A percentile compares a stretch with the other conserved stretches of the same genome.
Evolutionary conservation across 2,113 vertebrate species (phyloP).

Genomic region (Eulacestoma nigropectus): DNA sequence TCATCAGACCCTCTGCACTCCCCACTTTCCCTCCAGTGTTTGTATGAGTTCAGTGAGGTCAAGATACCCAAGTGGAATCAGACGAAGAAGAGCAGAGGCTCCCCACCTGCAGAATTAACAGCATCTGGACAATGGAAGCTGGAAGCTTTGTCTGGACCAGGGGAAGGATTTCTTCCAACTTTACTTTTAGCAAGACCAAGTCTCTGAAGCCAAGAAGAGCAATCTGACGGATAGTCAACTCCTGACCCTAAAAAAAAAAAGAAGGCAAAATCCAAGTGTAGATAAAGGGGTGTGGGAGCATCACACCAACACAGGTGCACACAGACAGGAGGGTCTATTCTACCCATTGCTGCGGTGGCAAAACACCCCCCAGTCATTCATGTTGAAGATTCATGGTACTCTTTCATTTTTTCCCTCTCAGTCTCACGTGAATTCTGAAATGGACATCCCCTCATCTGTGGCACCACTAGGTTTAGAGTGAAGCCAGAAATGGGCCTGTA

Average conservation of each 20-base stretch:
- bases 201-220: constrained; percentile 90
- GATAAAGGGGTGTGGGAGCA: not conserved
- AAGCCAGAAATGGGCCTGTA: not conserved
- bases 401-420: not conserved
- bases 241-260: constrained; percentile 81
- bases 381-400: not conserved
- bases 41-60: fast-evolving
- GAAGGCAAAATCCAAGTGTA: not conserved
- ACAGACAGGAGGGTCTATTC: not conserved
- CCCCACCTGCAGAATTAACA: constrained; percentile 87
- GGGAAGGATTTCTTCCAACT: constrained; percentile 79
- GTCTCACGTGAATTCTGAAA: not conserved
- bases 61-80: not conserved
- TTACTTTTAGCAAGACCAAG: constrained; percentile 86
- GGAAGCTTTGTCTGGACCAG: constrained; percentile 68
- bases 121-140: constrained; percentile 88
- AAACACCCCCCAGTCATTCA: not conserved
- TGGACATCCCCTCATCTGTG: not conserved
- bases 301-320: not conserved
- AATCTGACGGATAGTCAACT: constrained; percentile 92
- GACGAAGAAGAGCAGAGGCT: not conserved
- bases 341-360: not conserved
- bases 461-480: not conserved
- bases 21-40: not conserved
- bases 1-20: not conserved